Evolutionary conservation across 2,888 invertebrate genomes (phyloP), one percentile per base, ranked within the genome.

Genomic region (Callyntrura guangdongensis): DNA sequence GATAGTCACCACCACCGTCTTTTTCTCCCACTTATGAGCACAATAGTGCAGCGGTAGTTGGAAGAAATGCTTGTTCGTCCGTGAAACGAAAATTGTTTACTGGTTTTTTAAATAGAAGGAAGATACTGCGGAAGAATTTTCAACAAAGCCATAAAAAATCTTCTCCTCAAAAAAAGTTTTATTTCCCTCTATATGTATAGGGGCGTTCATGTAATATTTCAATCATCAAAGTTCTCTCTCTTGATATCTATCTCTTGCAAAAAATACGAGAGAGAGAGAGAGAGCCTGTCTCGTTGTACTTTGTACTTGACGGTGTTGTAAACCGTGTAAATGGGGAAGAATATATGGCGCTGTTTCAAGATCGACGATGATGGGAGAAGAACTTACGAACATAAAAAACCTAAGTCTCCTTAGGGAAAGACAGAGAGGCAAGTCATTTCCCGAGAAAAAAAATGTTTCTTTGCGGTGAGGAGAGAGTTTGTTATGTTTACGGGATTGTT

Each of bases 361-460:
- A 27, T 59, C 20, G 1, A 59, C 0, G 11, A 61, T 59, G 56
- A 81, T 61, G 20, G 17, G 27, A 67, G 11, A 67, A 1, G 22
- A 69, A 14, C 9, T 12, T n/a, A 72, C 14, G 45, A 12, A 64
- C 12, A 67, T 27, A 72, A 20, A n/a, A 17, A 47, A 36, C 17
- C 3, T 0, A 49, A 74, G 22, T 61, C 59, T 77, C 86, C 86
- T 77, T 61, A 59, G 86, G 86, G 86, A 86, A 25, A 17, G 14
- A 77, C 25, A 59, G 53, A 53, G 85, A 59, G 74, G 86, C 59
- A 59, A 86, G 86, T 74, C 74, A 17, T 86, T 86, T 86, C 47
- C 36, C 36, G 36, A 36, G n/a, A 56, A 61, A 20, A 61, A 72
- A 86, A 86, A 77, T 86, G 86, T 86, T 74, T 86, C 85, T 86